Conservation (phyloP, 2,113 vertebrate genomes). For the Heterotilapia buettikoferi region DNA sequence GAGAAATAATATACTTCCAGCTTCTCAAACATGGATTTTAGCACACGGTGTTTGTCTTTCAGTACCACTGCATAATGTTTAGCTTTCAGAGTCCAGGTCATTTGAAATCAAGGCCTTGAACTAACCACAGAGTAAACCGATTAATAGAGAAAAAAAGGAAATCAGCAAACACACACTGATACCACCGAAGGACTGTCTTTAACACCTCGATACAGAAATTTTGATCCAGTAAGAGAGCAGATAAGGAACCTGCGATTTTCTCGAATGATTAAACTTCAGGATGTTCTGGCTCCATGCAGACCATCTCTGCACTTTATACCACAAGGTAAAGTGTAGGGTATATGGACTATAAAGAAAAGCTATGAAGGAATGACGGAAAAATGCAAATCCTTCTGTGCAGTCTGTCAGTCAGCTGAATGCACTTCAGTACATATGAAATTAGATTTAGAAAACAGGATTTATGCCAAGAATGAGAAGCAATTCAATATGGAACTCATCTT, state of each 20-base stretch:
- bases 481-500: background rate
- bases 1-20: background rate
- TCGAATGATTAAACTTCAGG: background rate
- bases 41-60: background rate
- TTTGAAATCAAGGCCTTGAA: background rate
- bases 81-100: background rate
- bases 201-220: background rate
- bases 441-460: background rate
- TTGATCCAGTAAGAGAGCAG: background rate
- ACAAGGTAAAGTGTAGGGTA: background rate
- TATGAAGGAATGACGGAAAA: background rate
- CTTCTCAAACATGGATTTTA: background rate
- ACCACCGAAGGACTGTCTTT: background rate
- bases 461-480: background rate
- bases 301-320: background rate
- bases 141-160: background rate
- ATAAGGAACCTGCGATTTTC: background rate
- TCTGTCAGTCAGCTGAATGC: background rate
- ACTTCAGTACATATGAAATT: background rate
- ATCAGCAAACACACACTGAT: background rate
- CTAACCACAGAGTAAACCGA: background rate
- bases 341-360: background rate
- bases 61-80: rapidly evolving
- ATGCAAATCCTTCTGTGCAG: background rate
- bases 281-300: background rate